Conservation (phyloP, 64 coral and sea anemone genomes). For the Dendronephthya gigantea region DNA sequence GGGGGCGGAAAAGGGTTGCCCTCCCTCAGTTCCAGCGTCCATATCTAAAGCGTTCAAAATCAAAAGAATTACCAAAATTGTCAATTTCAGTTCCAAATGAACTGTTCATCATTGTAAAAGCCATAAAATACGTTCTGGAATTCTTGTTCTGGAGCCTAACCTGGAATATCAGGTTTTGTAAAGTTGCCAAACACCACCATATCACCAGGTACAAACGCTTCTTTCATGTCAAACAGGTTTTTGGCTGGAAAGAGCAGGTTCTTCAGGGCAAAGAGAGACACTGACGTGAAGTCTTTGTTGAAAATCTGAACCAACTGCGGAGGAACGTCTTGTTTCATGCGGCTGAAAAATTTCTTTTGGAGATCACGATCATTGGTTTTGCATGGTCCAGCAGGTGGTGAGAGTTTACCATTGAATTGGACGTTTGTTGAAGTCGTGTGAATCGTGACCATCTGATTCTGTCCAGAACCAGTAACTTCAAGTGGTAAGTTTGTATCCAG, state of each 20-base stretch:
- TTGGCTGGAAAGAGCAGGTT: constrained; percentile 20
- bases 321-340: neutral
- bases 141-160: too few species aligned
- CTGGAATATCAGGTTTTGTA: neutral
- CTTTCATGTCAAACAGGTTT: constrained; percentile 13
- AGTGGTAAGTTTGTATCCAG: neutral
- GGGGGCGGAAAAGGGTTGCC: too few species aligned
- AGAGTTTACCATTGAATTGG: neutral
- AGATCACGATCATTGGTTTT: neutral
- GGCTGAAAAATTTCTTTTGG: neutral
- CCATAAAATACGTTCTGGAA: too few species aligned
- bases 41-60: too few species aligned
- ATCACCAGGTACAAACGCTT: constrained; percentile 9
- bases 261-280: constrained; percentile 7
- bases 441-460: neutral
- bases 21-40: too few species aligned
- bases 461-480: neutral
- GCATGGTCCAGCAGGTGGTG: neutral
- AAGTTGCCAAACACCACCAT: constrained; percentile 22
- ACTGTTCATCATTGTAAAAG: too few species aligned
- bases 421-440: neutral
- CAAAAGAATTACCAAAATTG: too few species aligned
- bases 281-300: neutral
- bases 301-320: neutral
- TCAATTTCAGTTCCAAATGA: too few species aligned